Conservation (phyloP, 2,113 vertebrate genomes). For the Monopterus albus region DNA sequence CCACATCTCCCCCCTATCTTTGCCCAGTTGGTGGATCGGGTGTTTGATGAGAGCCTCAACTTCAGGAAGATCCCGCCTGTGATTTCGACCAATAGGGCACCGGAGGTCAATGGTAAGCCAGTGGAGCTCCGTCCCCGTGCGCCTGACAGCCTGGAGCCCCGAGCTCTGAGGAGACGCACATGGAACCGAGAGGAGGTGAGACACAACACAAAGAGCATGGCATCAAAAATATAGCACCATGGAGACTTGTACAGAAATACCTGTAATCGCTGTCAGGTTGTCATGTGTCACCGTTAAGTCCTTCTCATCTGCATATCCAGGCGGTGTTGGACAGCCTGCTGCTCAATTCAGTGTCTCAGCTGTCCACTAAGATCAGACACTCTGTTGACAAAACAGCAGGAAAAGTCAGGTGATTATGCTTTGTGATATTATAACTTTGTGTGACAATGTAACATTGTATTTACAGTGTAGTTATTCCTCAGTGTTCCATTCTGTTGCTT, state of each 20-base stretch:
- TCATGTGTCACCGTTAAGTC: background rate
- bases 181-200: slow-evolving; percentile 98
- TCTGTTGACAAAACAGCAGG: slow-evolving; percentile 95
- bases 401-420: slow-evolving; percentile 90
- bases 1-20: background rate
- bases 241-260: background rate
- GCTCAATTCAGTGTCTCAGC: slow-evolving; percentile 93
- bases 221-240: background rate
- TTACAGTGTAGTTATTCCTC: background rate
- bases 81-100: slow-evolving; percentile 86
- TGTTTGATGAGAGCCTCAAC: slow-evolving; percentile 99
- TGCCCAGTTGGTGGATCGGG: slow-evolving; percentile 93
- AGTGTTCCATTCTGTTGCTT: no score
- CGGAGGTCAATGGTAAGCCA: slow-evolving; percentile 89
- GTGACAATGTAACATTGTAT: background rate
- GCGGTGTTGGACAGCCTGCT: slow-evolving; percentile 96
- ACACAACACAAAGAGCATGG: background rate
- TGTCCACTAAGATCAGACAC: slow-evolving; percentile 95
- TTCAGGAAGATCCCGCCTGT: slow-evolving; percentile 96
- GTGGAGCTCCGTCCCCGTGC: slow-evolving; percentile 87
- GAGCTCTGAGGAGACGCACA: slow-evolving; percentile 93
- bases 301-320: slow-evolving; percentile 70
- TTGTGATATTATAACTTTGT: background rate
- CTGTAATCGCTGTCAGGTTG: background rate
- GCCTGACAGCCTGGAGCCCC: slow-evolving; percentile 88